Base-by-base conservation (phyloP, 2,113 vertebrate genomes). In the Misgurnus anguillicaudatus region DNA sequence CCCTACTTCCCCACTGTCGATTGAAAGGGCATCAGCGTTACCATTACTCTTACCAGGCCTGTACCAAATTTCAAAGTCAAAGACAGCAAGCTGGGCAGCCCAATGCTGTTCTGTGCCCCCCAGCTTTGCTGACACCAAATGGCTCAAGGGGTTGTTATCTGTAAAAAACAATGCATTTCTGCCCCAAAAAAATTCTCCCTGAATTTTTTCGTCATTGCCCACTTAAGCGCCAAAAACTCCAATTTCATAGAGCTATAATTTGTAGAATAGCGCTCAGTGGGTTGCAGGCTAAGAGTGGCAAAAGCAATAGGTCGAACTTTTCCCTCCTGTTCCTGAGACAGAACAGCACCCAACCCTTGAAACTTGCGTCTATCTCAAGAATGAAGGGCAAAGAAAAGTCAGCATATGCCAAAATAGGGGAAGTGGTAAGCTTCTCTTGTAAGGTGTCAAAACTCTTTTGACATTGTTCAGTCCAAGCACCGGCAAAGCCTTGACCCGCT, bases 151-250 rank as follows among this genome's bases (percentile, higher is more conserved):
- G 9, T 45, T 45, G 4, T 9, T 45, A 9, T 45, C 42, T 9
- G 42, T 45, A 9, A 45, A n/a, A 45, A 1, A 45, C 42, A 9
- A 45, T 9, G 4, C 42, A 45, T 9, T 45, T 45, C 5, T 45
- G 42, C 42, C 42, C 60, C 42, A n/a, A 74, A 14, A 8, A 78
- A 47, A 62, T 84, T 74, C 36, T 84, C 80, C n/a, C 51, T 6
- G 13, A 78, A 84, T 36, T 80, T 83, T 69, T 83, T 41, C 1
- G 45, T 78, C 9, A 73, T 69, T 2, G 58, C 42, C 81, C 41
- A 80, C 19, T 82, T 82, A 3, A 82, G 42, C 0, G 39, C 69
- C 5, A 83, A 42, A 17, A 77, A 64, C 7, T 77, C 58, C 2
- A 79, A 6, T 21, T 81, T 81, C 66, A 67, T 77, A 8, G 41